Percentiles rank a stretch among this genome's conserved stretches.
These are phyloP conservation scores for Chondrosia reniformis DNA, from an alignment of 37 sponge, comb jelly and placozoan genomes.

Conservation along the genomic window DNA sequence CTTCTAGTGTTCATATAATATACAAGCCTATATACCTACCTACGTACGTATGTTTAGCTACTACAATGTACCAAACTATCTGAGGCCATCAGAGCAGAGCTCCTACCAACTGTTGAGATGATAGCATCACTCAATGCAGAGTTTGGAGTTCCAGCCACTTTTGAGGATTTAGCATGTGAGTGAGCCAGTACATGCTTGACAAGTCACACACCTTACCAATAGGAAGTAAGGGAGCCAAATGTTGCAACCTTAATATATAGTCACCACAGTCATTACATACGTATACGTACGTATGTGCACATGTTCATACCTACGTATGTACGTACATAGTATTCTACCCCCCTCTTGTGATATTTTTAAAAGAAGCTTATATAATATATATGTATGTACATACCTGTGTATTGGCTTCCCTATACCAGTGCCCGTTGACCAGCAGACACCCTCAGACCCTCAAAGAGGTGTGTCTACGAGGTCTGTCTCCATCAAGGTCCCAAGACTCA, in stretches of 20 bases:
- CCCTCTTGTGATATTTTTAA: background rate
- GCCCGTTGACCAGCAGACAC: too few species aligned
- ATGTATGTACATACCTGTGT: background rate
- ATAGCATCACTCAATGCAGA: conserved; percentile 40
- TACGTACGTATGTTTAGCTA: conserved; percentile 18
- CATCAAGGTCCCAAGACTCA: conserved; percentile 5
- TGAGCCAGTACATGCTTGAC: background rate
- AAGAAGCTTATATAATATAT: background rate
- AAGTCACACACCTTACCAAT: background rate
- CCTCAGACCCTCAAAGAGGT: background rate
- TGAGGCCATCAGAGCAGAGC: conserved; percentile 22
- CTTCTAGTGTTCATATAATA: background rate
- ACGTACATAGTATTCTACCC: background rate
- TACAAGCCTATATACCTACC: background rate
- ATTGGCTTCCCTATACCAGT: background rate
- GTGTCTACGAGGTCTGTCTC: background rate
- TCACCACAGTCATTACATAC: background rate
- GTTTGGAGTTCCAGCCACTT: conserved; percentile 32
- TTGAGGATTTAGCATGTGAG: conserved; percentile 19
- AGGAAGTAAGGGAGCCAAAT: background rate
- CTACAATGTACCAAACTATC: conserved; percentile 14
- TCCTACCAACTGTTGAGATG: conserved; percentile 53
- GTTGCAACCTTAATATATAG: background rate
- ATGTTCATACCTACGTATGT: background rate
- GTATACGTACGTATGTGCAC: background rate